Evolutionary conservation across 2,797 vertebrate species (phyloP), one percentile per base, ranked within the genome.

Genomic region (Poeciliopsis turneri): DNA sequence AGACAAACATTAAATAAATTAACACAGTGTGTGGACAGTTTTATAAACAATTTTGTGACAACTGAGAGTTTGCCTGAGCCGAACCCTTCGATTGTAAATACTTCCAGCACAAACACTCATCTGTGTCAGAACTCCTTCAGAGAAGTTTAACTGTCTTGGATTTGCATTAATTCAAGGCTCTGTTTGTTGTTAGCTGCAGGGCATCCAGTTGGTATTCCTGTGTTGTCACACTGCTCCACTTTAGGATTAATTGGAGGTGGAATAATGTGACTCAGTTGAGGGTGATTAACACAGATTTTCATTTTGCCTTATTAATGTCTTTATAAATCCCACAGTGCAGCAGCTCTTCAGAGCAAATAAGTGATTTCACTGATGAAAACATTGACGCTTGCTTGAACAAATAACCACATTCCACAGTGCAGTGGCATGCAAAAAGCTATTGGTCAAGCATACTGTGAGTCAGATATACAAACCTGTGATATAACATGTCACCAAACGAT

Each of bases 401-500:
- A 77, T 11, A 70, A 20, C 51, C 18, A 71, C 49, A 47, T 15
- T 16, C 33, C 16, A 73, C 11, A 36, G 39, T 23, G 33, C 11
- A 66, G 30, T 49, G n/a, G 23, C 8, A 53, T 28, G 76, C 16
- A 39, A 16, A 18, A 36, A 46, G 25, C 13, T 51, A 72, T 33
- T 47, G n/a, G 33, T n/a, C n/a, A 41, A 68, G 11, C 64, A 43
- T 25, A 41, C 12, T 68, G 20, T 68, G 39, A 68, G 64, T 43
- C 64, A 25, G 2, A 2, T 46, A 10, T 7, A 82, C 96, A 93
- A 89, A 99, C 98, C 98, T 89, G 98, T 99, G 86, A 99, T 98
- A 90, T 99, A 99, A 92, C 98, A 99, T 0, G 95, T 97, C 89
- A 98, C 95, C 0, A 97, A 95, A 23, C 97, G 97, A 89, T 99